Conservation (phyloP, 2,888 invertebrate genomes). For the Limnephilus lunatus region DNA sequence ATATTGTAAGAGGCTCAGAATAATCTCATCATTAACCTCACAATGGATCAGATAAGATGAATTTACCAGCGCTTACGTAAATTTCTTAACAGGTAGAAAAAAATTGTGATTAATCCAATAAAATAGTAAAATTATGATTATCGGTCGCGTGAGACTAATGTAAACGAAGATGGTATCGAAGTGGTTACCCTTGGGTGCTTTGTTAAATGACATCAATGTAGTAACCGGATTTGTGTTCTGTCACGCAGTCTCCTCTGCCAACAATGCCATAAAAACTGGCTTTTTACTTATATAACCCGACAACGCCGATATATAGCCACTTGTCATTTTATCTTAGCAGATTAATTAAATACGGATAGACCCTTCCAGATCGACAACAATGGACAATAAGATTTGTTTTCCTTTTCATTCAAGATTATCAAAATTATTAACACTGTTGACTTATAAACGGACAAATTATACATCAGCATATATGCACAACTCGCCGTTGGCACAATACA, state of each 20-base stretch:
- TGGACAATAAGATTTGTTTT: not conserved
- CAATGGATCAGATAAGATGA: not conserved
- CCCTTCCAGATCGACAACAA: not conserved
- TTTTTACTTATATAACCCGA: not conserved
- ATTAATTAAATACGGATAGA: not conserved
- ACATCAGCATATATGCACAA: not conserved
- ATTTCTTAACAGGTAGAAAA: not conserved
- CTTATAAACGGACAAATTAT: not conserved
- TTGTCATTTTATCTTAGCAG: not conserved
- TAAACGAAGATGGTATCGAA: constrained; percentile 25
- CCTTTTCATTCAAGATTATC: not conserved
- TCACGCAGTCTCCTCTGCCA: constrained; percentile 22
- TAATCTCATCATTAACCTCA: not conserved
- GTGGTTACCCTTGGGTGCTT: constrained; percentile 28
- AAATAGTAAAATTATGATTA: constrained; percentile 5
- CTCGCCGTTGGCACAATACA: not conserved
- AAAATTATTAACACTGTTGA: not conserved
- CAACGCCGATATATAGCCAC: not conserved
- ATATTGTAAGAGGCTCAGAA: not conserved
- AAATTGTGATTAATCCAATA: constrained; percentile 11
- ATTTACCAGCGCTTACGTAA: not conserved
- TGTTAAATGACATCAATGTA: constrained; percentile 42
- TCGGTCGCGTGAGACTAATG: constrained; percentile 22
- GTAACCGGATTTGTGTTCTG: constrained; percentile 43
- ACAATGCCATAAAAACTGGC: not conserved